A percentile compares a stretch with the other conserved stretches of the same genome.
Evolutionary conservation across 2,888 invertebrate species (phyloP).

Genomic region (Mimumesa dahlbomi): DNA sequence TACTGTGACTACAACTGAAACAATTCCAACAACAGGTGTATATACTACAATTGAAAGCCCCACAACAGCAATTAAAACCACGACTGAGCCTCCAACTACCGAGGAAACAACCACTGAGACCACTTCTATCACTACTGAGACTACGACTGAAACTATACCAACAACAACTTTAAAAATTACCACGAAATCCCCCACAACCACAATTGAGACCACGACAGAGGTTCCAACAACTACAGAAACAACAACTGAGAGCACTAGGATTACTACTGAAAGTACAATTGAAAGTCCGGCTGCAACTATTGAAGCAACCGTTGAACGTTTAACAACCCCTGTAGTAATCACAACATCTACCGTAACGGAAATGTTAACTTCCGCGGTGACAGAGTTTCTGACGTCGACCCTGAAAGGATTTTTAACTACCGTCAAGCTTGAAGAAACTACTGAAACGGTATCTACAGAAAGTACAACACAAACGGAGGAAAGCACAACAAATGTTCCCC

Average conservation of each 20-base stretch:
- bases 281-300: neutral
- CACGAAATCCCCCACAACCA: constrained; percentile 30
- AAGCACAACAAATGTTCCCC: neutral
- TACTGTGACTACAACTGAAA: neutral
- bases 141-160: neutral
- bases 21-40: neutral
- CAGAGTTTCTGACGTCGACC: too few species aligned
- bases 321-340: neutral
- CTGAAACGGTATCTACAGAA: too few species aligned
- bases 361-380: too few species aligned
- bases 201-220: neutral
- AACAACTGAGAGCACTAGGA: neutral
- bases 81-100: too few species aligned
- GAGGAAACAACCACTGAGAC: neutral
- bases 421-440: neutral
- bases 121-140: neutral
- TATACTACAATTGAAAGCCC: neutral
- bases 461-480: too few species aligned
- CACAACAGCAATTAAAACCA: neutral
- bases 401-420: too few species aligned
- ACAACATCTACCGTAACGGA: neutral
- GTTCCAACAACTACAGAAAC: neutral
- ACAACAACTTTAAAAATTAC: constrained; percentile 27
- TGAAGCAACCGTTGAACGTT: too few species aligned
- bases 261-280: neutral